Conservation (phyloP, 2,113 vertebrate species). For the Bungarus multicinctus region DNA sequence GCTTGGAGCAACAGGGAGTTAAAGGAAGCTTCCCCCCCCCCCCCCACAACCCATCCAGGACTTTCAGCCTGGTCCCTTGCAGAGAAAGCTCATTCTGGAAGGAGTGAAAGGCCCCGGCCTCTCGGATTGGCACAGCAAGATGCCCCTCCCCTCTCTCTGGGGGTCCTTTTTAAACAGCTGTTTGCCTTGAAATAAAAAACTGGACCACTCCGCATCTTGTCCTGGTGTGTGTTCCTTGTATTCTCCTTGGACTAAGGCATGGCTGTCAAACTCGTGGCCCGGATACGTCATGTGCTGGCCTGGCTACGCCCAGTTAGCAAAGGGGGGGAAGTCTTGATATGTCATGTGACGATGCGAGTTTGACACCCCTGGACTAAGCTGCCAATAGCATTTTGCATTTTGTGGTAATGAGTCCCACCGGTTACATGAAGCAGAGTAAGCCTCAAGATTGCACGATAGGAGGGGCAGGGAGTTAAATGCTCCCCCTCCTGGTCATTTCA, state of each 20-base stretch:
- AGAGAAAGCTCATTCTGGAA: not conserved
- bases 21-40: not conserved
- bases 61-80: not conserved
- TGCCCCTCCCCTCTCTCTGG: no score
- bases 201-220: not conserved
- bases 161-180: not conserved
- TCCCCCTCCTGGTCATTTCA: not conserved
- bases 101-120: not conserved
- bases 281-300: no score
- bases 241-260: not conserved
- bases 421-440: not conserved
- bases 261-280: no score
- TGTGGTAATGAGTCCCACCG: not conserved
- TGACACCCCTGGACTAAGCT: no score
- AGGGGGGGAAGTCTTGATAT: no score
- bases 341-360: no score
- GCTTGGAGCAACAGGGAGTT: not conserved
- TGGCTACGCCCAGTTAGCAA: no score
- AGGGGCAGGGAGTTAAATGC: not conserved
- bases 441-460: not conserved
- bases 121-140: not conserved
- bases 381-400: not conserved
- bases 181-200: slow-evolving; percentile 9
- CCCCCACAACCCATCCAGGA: not conserved
- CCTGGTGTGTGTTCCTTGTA: not conserved